phyloP scores from a whole-genome alignment of 2,888 invertebrate species.

The Aporophyla nigra region DNA sequence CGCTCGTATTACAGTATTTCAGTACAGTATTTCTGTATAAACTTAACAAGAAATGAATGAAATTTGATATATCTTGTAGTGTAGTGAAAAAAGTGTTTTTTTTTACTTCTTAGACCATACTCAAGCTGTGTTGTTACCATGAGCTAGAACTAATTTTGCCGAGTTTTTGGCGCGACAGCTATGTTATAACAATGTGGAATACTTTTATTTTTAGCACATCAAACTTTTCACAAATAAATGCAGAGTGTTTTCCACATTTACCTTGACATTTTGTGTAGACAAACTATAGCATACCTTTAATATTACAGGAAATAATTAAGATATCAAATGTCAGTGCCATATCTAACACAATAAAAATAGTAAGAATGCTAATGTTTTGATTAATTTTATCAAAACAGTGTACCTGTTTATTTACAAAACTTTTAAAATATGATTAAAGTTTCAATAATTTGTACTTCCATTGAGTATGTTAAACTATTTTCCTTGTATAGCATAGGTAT shows the following conservation, averaged over 20 bases:
- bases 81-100: constrained; percentile 51
- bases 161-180: constrained; percentile 19
- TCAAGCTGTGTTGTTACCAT: constrained; percentile 15
- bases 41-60: constrained; percentile 29
- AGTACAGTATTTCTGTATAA: constrained; percentile 17
- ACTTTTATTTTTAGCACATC: constrained; percentile 27
- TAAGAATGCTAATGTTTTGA: constrained; percentile 12
- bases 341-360: not conserved
- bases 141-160: constrained; percentile 56
- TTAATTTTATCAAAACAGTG: not conserved
- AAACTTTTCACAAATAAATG: not conserved
- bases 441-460: not conserved
- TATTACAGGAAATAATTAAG: not conserved
- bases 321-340: not conserved
- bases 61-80: constrained; percentile 35
- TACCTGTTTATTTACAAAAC: constrained; percentile 34
- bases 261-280: constrained; percentile 34
- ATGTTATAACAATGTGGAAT: constrained; percentile 4
- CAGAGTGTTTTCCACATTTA: not conserved
- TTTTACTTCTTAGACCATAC: constrained; percentile 38
- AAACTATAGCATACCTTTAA: not conserved
- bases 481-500: not conserved
- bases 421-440: not conserved
- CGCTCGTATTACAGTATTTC: constrained; percentile 51
- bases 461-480: constrained; percentile 4